A percentile compares a stretch with the other conserved stretches of the same genome.
Conservation (phyloP, 2,113 vertebrate species). For the Pungitius pungitius region DNA sequence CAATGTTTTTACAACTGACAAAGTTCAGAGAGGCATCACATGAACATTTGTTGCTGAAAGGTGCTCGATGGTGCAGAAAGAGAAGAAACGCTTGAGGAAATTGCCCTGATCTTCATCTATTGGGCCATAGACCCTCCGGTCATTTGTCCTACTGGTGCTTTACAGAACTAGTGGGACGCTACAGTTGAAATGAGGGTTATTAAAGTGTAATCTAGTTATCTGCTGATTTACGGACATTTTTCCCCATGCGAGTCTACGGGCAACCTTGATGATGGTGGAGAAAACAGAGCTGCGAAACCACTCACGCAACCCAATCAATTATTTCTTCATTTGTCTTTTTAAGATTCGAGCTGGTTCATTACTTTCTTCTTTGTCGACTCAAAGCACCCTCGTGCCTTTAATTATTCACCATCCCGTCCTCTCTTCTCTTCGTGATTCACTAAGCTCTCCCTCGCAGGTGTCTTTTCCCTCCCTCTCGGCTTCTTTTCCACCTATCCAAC, state of each 20-base stretch:
- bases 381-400: background rate
- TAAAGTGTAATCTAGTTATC: too few relatives aligned
- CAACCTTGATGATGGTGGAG: background rate
- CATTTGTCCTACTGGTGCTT: too few relatives aligned
- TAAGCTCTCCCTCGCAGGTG: background rate
- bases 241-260: too few relatives aligned
- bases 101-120: too few relatives aligned
- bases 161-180: too few relatives aligned
- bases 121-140: too few relatives aligned
- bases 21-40: background rate
- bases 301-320: slow-evolving; percentile 10
- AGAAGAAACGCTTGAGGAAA: too few relatives aligned
- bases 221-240: background rate
- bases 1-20: background rate
- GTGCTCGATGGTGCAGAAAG: too few relatives aligned
- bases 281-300: background rate
- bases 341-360: slow-evolving; percentile 14
- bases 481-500: background rate
- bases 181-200: too few relatives aligned
- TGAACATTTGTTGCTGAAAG: background rate
- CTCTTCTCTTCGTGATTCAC: background rate
- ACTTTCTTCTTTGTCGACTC: background rate
- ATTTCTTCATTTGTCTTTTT: slow-evolving; percentile 12
- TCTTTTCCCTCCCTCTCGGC: background rate
- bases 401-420: background rate